Percentiles rank a stretch among this genome's conserved stretches.
phyloP scores from a whole-genome alignment of 2,797 vertebrate genomes.

The Sus cebifrons region DNA sequence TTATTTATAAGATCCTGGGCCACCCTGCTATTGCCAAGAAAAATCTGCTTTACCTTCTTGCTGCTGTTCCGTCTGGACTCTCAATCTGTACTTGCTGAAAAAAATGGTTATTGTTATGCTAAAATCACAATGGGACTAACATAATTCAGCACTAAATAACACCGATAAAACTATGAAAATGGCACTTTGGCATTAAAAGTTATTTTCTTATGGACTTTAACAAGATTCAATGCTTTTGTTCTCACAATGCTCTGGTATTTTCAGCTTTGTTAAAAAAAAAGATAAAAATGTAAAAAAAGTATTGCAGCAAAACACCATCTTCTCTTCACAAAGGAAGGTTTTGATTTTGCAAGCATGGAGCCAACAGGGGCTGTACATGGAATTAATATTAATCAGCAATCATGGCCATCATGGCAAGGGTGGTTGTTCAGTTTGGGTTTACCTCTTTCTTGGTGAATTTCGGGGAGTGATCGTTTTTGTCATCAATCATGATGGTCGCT shows the following conservation, averaged over 20 bases:
- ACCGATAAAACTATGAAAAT: conserved; percentile 15
- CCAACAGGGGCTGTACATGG: fast-evolving
- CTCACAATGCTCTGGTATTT: not conserved
- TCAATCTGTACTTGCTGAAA: conserved; percentile 55
- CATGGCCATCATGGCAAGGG: fast-evolving
- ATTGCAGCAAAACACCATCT: not conserved
- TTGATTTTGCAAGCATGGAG: not conserved
- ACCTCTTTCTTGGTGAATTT: conserved; percentile 97
- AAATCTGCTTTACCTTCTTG: not conserved
- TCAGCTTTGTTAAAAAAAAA: not conserved
- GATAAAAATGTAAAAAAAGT: not conserved
- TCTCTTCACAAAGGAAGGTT: not conserved
- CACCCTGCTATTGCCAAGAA: conserved; percentile 34
- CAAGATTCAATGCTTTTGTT: conserved; percentile 74
- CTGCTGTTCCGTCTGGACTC: not conserved
- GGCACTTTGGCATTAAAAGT: conserved; percentile 52
- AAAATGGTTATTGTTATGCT: conserved; percentile 66
- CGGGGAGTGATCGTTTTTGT: conserved; percentile 98
- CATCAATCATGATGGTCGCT: conserved; percentile 97
- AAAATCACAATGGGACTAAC: conserved; percentile 66
- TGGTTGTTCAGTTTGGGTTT: not conserved
- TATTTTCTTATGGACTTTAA: conserved; percentile 87
- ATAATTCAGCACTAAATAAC: not conserved
- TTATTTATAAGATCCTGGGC: conserved; percentile 52
- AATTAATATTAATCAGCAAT: fast-evolving